phyloP scores from a whole-genome alignment of 2,113 vertebrate genomes.

The Phylloscopus trochiloides region DNA sequence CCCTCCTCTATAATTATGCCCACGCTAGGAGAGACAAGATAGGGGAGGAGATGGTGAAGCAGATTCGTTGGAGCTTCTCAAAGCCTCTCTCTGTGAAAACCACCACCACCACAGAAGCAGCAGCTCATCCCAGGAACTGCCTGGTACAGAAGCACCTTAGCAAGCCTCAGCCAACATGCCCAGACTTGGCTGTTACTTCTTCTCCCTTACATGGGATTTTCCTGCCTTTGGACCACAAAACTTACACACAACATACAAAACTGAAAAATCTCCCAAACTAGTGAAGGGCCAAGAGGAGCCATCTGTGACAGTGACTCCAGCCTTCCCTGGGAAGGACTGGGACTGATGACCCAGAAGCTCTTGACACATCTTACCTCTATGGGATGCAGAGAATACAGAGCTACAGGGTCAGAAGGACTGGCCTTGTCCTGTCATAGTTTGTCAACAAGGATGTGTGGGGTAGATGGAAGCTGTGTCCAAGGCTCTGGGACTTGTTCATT shows the following conservation, averaged over 20 bases:
- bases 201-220: background rate
- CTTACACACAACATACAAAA: background rate
- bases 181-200: background rate
- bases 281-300: background rate
- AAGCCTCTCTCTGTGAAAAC: background rate
- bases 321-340: background rate
- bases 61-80: background rate
- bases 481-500: background rate
- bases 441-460: accelerated
- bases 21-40: background rate
- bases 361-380: background rate
- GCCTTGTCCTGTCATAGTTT: background rate
- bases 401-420: background rate
- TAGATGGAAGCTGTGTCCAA: background rate
- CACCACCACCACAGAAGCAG: background rate
- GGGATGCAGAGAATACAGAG: background rate
- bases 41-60: background rate
- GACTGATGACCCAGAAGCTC: background rate
- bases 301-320: background rate
- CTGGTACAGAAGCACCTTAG: background rate
- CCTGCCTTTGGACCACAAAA: background rate
- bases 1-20: slow-evolving; percentile 30
- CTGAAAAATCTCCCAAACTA: background rate
- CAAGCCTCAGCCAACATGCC: background rate
- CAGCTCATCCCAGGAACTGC: background rate